Evolutionary conservation across 2,888 invertebrate species (phyloP).

Genomic region (Lycocerus yunnanus): DNA sequence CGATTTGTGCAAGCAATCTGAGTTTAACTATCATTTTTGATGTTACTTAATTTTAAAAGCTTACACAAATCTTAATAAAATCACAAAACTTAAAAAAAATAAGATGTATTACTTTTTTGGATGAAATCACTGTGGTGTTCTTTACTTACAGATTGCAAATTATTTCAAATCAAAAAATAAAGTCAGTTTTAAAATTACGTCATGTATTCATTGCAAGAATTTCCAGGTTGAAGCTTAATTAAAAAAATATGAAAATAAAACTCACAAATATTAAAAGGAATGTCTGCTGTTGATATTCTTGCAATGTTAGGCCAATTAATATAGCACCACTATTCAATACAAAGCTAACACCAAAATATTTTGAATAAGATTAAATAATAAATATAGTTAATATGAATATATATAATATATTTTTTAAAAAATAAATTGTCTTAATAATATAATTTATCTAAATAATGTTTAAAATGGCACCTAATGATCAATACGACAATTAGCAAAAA

Average conservation of each 20-base stretch:
- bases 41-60: background rate
- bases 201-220: constrained; percentile 14
- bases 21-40: background rate
- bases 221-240: background rate
- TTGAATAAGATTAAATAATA: constrained; percentile 14
- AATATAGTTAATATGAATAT: constrained; percentile 8
- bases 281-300: constrained; percentile 11
- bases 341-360: constrained; percentile 20
- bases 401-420: constrained; percentile 21
- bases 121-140: constrained; percentile 11
- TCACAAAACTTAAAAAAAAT: background rate
- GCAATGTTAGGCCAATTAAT: constrained; percentile 17
- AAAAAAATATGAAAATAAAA: background rate
- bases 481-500: constrained; percentile 17
- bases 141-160: constrained; percentile 8
- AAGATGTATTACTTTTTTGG: background rate
- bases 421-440: constrained; percentile 21
- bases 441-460: constrained; percentile 18
- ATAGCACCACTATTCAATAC: constrained; percentile 20
- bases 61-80: background rate
- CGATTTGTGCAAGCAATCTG: background rate
- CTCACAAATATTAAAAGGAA: background rate
- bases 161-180: background rate
- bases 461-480: constrained; percentile 30
- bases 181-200: background rate